phyloP scores from a whole-genome alignment of 2,113 vertebrate species.

The Hippocampus abdominalis region DNA sequence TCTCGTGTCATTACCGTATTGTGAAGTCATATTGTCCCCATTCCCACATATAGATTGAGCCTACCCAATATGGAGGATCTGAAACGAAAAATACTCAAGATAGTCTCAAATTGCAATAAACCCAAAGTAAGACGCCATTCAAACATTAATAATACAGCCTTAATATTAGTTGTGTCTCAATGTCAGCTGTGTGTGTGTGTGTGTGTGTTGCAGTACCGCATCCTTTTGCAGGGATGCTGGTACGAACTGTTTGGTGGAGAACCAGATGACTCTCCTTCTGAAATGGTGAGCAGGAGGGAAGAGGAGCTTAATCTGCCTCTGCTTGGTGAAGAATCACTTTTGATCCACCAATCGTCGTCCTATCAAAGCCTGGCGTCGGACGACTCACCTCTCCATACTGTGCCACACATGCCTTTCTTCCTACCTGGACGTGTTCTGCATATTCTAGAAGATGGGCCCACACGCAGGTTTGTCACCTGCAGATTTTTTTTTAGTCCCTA shows the following conservation, averaged over 20 bases:
- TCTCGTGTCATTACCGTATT: not conserved
- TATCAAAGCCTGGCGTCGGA: slow-evolving; percentile 81
- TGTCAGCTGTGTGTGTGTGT: not conserved
- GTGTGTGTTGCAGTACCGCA: slow-evolving; percentile 81
- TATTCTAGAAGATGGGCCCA: slow-evolving; percentile 80
- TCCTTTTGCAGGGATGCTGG: slow-evolving; percentile 88
- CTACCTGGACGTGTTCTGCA: slow-evolving; percentile 89
- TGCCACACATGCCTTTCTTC: slow-evolving; percentile 80
- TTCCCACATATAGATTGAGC: slow-evolving; percentile 77
- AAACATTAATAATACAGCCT: not conserved
- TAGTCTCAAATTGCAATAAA: slow-evolving; percentile 89
- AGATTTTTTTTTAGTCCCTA: not conserved
- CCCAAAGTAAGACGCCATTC: slow-evolving; percentile 79
- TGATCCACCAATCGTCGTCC: slow-evolving; percentile 75
- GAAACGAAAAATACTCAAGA: slow-evolving; percentile 85
- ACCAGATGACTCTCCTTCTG: slow-evolving; percentile 80
- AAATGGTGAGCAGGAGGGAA: slow-evolving; percentile 81
- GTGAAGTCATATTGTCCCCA: not conserved
- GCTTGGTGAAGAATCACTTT: slow-evolving; percentile 85
- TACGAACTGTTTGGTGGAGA: slow-evolving; percentile 89
- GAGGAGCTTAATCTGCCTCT: slow-evolving; percentile 81
- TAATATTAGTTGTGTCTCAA: not conserved
- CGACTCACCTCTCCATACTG: slow-evolving; percentile 70
- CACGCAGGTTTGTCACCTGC: slow-evolving; percentile 73
- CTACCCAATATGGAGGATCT: slow-evolving; percentile 93